phyloP scores from a whole-genome alignment of 2,113 vertebrate species.

The Podarcis raffonei region DNA sequence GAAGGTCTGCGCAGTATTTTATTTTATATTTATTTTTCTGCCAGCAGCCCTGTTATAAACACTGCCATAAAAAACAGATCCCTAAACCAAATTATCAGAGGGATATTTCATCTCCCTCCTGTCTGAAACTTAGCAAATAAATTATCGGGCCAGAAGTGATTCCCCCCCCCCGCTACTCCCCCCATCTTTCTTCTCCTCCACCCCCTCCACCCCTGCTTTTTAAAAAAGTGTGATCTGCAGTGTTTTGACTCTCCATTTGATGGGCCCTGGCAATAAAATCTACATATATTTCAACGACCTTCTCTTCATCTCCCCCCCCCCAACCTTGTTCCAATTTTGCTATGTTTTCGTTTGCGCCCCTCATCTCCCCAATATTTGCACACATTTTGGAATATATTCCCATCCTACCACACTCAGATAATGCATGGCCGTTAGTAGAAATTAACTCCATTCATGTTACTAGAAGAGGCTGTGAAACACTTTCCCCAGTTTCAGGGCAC shows the following conservation, averaged over 20 bases:
- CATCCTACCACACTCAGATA: neutral
- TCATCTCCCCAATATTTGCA: conserved; percentile 18
- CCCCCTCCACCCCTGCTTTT: neutral
- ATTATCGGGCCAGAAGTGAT: conserved; percentile 46
- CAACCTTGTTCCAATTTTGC: conserved; percentile 7
- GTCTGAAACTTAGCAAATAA: conserved; percentile 51
- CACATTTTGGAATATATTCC: conserved; percentile 37
- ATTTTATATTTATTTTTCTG: conserved; percentile 2
- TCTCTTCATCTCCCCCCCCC: neutral
- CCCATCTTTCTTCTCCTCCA: conserved; percentile 17
- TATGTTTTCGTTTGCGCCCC: conserved; percentile 67
- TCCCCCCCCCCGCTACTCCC: conserved; percentile 34
- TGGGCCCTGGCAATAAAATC: conserved; percentile 55
- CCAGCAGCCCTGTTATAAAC: conserved; percentile 37
- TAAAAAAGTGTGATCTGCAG: conserved; percentile 54
- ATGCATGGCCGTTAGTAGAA: neutral
- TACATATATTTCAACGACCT: conserved; percentile 50
- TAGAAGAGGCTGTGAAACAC: neutral
- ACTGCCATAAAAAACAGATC: conserved; percentile 47
- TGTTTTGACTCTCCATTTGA: conserved; percentile 51
- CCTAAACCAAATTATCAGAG: conserved; percentile 37
- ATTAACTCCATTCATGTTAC: neutral
- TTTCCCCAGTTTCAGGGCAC: neutral
- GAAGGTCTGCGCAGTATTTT: conserved; percentile 25
- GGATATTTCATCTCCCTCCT: conserved; percentile 32